These are phyloP conservation scores for Aphelenchoides avenae DNA, from an alignment of 1,140 invertebrate genomes.

Conservation along the genomic window DNA sequence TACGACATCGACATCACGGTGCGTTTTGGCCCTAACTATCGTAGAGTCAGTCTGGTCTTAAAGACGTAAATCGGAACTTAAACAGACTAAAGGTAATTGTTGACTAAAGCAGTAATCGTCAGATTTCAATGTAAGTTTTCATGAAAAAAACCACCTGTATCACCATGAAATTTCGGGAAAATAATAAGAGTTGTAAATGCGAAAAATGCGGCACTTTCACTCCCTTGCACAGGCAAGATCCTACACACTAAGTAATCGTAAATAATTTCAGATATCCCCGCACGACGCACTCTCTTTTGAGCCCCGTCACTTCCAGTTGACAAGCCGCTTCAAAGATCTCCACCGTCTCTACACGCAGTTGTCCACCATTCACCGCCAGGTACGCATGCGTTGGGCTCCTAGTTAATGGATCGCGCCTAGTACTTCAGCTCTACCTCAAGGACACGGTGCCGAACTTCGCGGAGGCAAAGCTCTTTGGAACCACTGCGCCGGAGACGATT, in stretches of 20 bases:
- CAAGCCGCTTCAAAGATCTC: slow-evolving; percentile 35
- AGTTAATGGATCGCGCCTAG: slow-evolving; percentile 5
- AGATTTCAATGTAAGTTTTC: slow-evolving; percentile 10
- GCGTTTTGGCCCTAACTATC: slow-evolving; percentile 18
- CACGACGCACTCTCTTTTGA: slow-evolving; percentile 29
- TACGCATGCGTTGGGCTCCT: slow-evolving; percentile 1
- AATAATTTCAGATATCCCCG: slow-evolving; percentile 6
- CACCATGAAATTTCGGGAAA: no score
- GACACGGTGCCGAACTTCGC: slow-evolving; percentile 39
- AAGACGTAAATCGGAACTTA: no score
- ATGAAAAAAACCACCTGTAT: no score
- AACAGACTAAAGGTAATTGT: no score
- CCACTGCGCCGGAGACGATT: slow-evolving; percentile 38
- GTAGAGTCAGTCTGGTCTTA: no score
- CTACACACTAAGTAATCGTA: neutral
- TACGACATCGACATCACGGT: slow-evolving; percentile 40
- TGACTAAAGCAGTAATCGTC: no score
- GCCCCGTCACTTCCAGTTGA: slow-evolving; percentile 22
- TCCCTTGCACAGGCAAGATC: neutral
- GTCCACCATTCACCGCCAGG: slow-evolving; percentile 37
- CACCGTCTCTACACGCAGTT: slow-evolving; percentile 28
- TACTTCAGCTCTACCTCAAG: slow-evolving; percentile 42
- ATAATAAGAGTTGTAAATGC: no score
- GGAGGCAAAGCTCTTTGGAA: slow-evolving; percentile 42
- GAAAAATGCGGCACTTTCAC: slow-evolving; percentile 3